Evolutionary conservation across 2,113 vertebrate genomes (phyloP), one percentile per base, ranked within the genome.

Genomic region (Gallinago jamesoni): DNA sequence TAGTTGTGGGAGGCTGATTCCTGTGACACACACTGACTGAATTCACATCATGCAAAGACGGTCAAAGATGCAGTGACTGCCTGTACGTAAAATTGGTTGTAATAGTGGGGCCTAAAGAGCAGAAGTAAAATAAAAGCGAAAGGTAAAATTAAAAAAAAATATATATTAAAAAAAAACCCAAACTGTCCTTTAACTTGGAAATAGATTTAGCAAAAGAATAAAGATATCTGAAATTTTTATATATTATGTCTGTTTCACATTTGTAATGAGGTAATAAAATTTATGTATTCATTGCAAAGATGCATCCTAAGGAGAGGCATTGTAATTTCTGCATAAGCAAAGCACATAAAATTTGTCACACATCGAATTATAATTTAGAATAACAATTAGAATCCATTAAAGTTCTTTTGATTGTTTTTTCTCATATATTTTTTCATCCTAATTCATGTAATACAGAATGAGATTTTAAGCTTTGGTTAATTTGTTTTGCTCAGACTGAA

Each of bases 291-390:
- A 9, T 83, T 82, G 31, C 68, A 48, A 74, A 56, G 39, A 48
- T 60, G 14, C 39, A 62, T 89, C 24, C 31, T 90, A 75, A 88
- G 60, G 52, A 55, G 12, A 67, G 28, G 7, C 37, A 67, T 85
- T 91, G 92, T 91, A 90, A 88, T 88, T 96, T 94, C 73, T 79
- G 12, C 41, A 63, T 88, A 91, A 90, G n/a, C 41, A 95, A 62
- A 79, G 7, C 31, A 33, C 57, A 70, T 85, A 90, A 93, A 64
- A 19, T 59, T 84, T 93, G 35, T 72, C 57, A 84, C 56, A 93
- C 92, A 78, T 60, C 57, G 28, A 74, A n/a, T 31, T 64, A 67
- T 90, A 94, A 93, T 94, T 94, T 84, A 74, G 50, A 91, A 84
- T 78, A 92, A 55, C 23, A 89, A 84, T 91, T 95, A 75, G 45